Conservation (phyloP, 2,888 invertebrate genomes). For the Nomada fucata region DNA sequence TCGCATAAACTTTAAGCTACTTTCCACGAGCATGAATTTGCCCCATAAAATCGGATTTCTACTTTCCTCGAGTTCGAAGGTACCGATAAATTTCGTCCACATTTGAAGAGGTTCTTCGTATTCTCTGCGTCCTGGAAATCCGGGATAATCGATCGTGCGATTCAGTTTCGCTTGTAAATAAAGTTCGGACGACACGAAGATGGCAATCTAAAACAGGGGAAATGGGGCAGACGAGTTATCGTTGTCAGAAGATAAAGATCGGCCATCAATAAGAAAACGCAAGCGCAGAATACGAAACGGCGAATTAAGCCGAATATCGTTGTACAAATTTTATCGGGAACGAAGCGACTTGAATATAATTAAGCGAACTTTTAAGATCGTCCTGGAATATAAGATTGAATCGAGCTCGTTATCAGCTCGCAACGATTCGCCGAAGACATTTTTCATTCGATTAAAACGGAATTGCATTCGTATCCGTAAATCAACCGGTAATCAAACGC, state of each 20-base stretch:
- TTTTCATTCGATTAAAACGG: too few species aligned
- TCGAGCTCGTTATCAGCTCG: background rate
- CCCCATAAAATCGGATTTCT: slow-evolving; percentile 21
- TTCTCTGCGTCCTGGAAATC: slow-evolving; percentile 31
- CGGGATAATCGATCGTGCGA: slow-evolving; percentile 12
- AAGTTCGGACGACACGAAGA: slow-evolving; percentile 21
- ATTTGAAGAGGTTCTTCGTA: slow-evolving; percentile 16
- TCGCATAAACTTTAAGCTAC: background rate
- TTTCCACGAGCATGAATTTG: slow-evolving; percentile 19
- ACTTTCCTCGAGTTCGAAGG: slow-evolving; percentile 16
- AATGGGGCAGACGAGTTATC: slow-evolving; percentile 21
- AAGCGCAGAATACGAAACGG: background rate
- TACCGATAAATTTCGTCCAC: slow-evolving; percentile 38
- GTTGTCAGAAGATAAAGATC: slow-evolving; percentile 9
- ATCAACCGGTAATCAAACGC: too few species aligned
- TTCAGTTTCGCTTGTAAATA: slow-evolving; percentile 18
- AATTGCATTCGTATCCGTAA: too few species aligned
- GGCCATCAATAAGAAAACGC: background rate
- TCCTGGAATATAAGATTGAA: background rate
- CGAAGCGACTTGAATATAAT: background rate
- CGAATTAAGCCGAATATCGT: background rate
- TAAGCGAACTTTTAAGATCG: background rate
- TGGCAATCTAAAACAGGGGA: slow-evolving; percentile 11
- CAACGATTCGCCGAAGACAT: too few species aligned
- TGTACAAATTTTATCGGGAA: background rate